These are phyloP conservation scores for Spodoptera littoralis DNA, from an alignment of 2,888 invertebrate species.

Conservation along the genomic window DNA sequence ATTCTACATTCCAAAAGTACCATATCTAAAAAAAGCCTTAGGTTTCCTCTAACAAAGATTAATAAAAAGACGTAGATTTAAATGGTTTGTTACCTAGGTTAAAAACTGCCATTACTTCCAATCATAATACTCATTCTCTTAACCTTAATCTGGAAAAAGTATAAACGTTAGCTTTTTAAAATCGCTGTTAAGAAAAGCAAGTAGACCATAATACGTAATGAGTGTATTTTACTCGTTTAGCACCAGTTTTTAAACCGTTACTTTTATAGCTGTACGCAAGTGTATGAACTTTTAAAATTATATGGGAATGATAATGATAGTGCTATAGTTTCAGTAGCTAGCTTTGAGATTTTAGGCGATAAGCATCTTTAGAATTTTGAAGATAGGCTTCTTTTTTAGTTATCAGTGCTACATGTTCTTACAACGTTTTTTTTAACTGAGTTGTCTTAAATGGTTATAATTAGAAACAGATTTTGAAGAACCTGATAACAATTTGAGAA, in stretches of 20 bases:
- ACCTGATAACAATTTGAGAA: too few relatives aligned
- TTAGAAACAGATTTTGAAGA: too few relatives aligned
- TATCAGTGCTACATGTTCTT: not conserved
- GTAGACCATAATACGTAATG: slow-evolving; percentile 57
- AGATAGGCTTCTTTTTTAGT: not conserved
- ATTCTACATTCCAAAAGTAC: too few relatives aligned
- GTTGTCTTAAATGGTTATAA: too few relatives aligned
- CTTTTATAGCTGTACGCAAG: slow-evolving; percentile 47
- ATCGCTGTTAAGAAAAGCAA: slow-evolving; percentile 56
- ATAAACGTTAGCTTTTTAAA: slow-evolving; percentile 49
- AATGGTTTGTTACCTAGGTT: too few relatives aligned
- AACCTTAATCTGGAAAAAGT: slow-evolving; percentile 31
- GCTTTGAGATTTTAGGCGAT: slow-evolving; percentile 30
- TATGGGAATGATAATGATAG: slow-evolving; percentile 24
- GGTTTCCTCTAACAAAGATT: too few relatives aligned
- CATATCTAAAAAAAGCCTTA: too few relatives aligned
- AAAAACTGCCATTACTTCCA: not conserved
- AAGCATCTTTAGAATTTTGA: slow-evolving; percentile 22
- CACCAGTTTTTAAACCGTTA: slow-evolving; percentile 65
- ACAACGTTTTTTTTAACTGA: too few relatives aligned
- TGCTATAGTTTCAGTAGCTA: slow-evolving; percentile 35
- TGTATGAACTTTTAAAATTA: slow-evolving; percentile 48
- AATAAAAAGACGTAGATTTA: too few relatives aligned
- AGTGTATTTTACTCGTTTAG: slow-evolving; percentile 64
- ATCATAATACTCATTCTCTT: slow-evolving; percentile 33